Evolutionary conservation across 2,888 invertebrate species (phyloP).

Genomic region (Tryphoninae sp.): DNA sequence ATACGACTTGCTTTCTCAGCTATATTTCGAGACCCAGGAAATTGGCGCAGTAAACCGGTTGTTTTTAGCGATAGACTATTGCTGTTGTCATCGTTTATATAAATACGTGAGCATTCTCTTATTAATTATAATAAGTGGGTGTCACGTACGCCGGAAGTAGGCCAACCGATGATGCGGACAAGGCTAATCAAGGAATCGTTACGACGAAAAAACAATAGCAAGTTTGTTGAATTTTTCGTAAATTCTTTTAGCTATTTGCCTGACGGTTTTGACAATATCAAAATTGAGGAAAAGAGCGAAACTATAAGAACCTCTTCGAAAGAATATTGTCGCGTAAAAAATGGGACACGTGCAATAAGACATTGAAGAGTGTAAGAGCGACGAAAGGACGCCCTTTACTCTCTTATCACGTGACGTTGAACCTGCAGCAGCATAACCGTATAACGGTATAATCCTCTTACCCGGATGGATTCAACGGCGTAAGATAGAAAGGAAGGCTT

Average conservation of each 20-base stretch:
- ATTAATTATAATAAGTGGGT: no score
- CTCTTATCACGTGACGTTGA: constrained; percentile 67
- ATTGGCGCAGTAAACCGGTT: constrained; percentile 50
- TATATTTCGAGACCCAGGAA: constrained; percentile 44
- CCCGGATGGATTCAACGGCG: constrained; percentile 58
- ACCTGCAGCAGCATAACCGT: constrained; percentile 70
- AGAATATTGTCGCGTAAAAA: neutral
- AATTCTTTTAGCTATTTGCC: neutral
- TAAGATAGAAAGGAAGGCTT: constrained; percentile 59
- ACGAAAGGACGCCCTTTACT: constrained; percentile 36
- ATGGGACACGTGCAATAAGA: neutral
- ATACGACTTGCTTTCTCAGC: constrained; percentile 11
- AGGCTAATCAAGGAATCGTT: no score
- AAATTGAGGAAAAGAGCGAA: neutral
- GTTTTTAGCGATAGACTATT: constrained; percentile 52
- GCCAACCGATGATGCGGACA: no score
- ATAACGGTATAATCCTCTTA: constrained; percentile 73
- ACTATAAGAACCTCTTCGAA: neutral
- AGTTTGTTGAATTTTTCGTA: no score
- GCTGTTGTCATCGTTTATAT: no score
- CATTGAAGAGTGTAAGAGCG: constrained; percentile 10
- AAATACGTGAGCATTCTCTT: no score
- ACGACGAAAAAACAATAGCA: no score
- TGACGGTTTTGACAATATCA: neutral
- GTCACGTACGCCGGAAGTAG: no score